Base-by-base conservation (phyloP, 2,113 vertebrate species). In the Poecile atricapillus region DNA sequence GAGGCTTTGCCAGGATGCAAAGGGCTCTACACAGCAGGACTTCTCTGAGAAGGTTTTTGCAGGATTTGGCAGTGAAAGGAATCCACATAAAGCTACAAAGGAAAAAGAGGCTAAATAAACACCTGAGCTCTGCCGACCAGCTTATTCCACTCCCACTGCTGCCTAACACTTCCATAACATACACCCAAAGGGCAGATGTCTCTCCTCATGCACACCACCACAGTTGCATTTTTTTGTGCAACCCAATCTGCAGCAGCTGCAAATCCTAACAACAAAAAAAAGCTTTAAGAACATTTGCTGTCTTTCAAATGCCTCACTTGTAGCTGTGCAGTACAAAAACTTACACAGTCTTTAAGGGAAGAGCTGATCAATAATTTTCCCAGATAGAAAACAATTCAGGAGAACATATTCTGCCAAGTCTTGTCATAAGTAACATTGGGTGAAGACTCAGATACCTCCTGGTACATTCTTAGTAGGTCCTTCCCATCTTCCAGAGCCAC, bases 111-210 rank as follows among this genome's bases (percentile, higher is more conserved):
- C 52, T 60, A 86, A 77, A 69, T 4, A 70, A 86, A 70, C 47
- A 74, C 50, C 59, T 27, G 55, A 74, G 59, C 52, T 52, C 64
- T 52, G 23, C 18, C 18, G 28, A 64, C 63, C 53, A 71, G 33
- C 23, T n/a, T 39, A 35, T 25, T 67, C 35, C 64, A 23, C 43
- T 70, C 31, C 63, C 37, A 19, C 39, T 44, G 43, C 74, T 39
- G 31, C 46, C 5, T 58, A 37, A 50, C 14, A 39, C 49, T 49
- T 59, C 22, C 55, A 47, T 5, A 77, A 67, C 18, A 23, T 25
- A 21, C 2, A 3, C 6, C 63, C 75, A 70, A 1, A 0, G 33
- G 64, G 41, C 37, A 71, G 55, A 39, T 0, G 0, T 8, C 49
- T 69, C 59, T 49, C 25, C 50, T 71, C 65, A 33, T 2, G 14